phyloP scores from a whole-genome alignment of 2,888 invertebrate genomes.

The Melieria crassipennis region DNA sequence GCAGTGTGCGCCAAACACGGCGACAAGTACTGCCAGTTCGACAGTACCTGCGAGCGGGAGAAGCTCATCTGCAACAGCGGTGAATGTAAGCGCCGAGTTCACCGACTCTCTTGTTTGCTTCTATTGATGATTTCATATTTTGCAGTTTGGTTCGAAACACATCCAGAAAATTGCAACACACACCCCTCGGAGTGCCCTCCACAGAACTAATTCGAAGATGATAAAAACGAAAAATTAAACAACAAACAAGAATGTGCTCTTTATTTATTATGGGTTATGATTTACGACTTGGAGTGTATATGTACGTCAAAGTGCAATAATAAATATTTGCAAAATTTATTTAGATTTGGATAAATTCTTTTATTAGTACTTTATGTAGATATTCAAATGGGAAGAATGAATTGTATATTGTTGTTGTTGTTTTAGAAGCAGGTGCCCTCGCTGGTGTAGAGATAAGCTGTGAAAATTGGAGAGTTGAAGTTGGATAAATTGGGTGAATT shows the following conservation, averaged over 20 bases:
- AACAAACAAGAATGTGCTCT: too few species aligned
- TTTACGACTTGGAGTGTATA: too few species aligned
- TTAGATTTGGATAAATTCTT: too few species aligned
- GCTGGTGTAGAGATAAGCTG: background rate
- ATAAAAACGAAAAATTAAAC: background rate
- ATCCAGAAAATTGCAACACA: background rate
- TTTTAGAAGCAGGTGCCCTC: slow-evolving; percentile 15
- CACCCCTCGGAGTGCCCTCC: background rate
- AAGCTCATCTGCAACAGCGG: slow-evolving; percentile 13
- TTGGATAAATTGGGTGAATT: background rate
- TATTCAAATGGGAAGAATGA: too few species aligned
- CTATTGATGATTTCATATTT: background rate
- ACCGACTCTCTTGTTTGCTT: background rate
- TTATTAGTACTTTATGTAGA: too few species aligned
- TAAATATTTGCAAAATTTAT: too few species aligned
- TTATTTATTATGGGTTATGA: too few species aligned
- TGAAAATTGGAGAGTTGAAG: background rate
- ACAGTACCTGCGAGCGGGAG: background rate
- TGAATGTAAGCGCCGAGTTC: slow-evolving; percentile 2
- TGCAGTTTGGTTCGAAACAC: background rate
- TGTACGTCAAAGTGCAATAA: too few species aligned
- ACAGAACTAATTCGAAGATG: background rate
- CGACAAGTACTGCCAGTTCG: background rate
- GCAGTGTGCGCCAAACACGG: slow-evolving; percentile 1
- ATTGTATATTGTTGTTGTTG: background rate